Evolutionary conservation across 2,797 vertebrate genomes (phyloP), one percentile per base, ranked within the genome.

Genomic region (Mionectes olivaceus): DNA sequence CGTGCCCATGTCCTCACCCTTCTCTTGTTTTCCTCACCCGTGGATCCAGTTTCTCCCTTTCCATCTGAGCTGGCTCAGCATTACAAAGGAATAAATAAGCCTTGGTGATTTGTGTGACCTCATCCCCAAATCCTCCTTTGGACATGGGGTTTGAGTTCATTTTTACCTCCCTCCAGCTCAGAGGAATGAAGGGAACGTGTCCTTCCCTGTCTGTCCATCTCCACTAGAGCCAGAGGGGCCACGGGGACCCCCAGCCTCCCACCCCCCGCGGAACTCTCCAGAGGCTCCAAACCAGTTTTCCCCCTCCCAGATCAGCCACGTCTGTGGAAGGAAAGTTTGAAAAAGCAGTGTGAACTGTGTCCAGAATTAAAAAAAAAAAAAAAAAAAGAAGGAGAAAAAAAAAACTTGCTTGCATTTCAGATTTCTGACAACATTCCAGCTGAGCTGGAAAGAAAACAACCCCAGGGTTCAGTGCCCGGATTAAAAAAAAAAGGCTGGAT

Each of bases 241-340:
- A 28, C 4, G 4, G 22, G 22, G 52, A 28, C 37, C 35, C 22
- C 23, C 41, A 14, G 5, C 11, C 35, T 53, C 12, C 44, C 33
- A 14, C 52, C 25, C 49, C 30, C 32, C 1, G 1, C 1, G 2
- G 33, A 39, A 12, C 23, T 37, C 23, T 47, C 18, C 1, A 2
- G 9, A 35, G 63, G 11, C 24, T 60, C 41, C 41, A 55, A 8
- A 12, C 11, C 25, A 7, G 1, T 35, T 57, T 69, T 28, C 30
- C 19, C 14, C 55, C 53, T 39, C 18, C 22, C 47, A 28, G 37
- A 39, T 14, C 8, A 3, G 49, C 23, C 39, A 5, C 1, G 1
- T 43, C 30, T 14, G 19, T 4, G 37, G 28, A 47, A 47, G 52
- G 14, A 67, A 30, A 23, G 6, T 37, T 65, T 13, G n/a, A 74